Evolutionary conservation across 2,797 vertebrate species (phyloP), one percentile per base, ranked within the genome.

Genomic region (Ptychobarbus kaznakovi): DNA sequence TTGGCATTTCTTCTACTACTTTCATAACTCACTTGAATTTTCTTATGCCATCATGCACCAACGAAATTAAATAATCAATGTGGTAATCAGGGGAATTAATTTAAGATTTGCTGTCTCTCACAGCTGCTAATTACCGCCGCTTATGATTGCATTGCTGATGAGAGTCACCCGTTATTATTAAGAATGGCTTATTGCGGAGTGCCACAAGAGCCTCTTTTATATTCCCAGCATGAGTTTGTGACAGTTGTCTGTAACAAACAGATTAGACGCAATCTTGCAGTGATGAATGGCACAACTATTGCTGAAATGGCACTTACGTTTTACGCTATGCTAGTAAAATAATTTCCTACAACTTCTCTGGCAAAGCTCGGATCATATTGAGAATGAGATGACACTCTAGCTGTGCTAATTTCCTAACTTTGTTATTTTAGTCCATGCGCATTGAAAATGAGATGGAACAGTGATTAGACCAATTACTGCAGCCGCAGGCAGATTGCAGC

Each of bases 81-180:
- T 53, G 40, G 65, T 56, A 85, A 83, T 85, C 86, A 73, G 72
- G 77, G 85, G 87, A 87, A 85, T 88, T 89, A 79, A 80, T 73
- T 84, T 84, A 25, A 88, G 79, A 79, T 86, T 80, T 86, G 76
- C 86, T 56, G 82, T 86, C 87, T 86, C 80, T 86, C 68, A 38
- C 66, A 69, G 70, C 63, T 85, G 80, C 87, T 89, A 89, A 89
- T 88, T 88, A 86, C 80, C 84, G 28, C 58, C 66, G 87, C 76
- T 87, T 90, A 81, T 83, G 90, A 90, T 76, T 86, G 85, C 82
- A 40, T 83, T 63, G 82, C 84, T 85, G 84, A 86, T 87, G 86
- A 86, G 80, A 81, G 78, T 70, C 80, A 65, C 49, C 35, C 22
- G 79, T 86, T 89, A 86, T 86, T 81, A 87, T 42, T 63, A 79